Evolutionary conservation across 2,888 invertebrate species (phyloP).

Genomic region (Rutpela maculata): DNA sequence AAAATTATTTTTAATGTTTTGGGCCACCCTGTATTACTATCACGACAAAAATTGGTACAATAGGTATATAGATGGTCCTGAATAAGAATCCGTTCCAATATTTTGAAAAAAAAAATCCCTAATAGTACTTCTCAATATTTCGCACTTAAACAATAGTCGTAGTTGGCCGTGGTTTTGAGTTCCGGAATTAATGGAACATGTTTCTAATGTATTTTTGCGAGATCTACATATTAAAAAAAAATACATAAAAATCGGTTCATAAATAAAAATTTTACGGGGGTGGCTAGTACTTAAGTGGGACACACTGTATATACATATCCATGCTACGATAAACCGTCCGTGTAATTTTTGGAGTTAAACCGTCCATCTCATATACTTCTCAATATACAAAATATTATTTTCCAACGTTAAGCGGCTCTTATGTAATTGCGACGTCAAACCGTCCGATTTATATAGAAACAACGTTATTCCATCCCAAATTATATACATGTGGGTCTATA

Average conservation of each 20-base stretch:
- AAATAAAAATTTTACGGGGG: neutral
- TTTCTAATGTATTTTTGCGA: neutral
- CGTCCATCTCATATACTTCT: no score
- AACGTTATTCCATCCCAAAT: no score
- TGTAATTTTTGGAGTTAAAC: no score
- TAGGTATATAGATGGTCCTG: neutral
- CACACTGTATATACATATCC: neutral
- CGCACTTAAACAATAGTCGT: neutral
- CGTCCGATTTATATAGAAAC: no score
- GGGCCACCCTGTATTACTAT: conserved; percentile 4
- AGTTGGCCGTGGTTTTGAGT: neutral
- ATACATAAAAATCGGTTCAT: no score
- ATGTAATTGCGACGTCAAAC: no score
- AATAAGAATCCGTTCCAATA: neutral
- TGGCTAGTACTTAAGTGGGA: neutral
- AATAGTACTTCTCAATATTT: neutral
- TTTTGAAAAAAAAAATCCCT: conserved; percentile 1
- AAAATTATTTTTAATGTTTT: neutral
- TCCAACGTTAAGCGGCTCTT: no score
- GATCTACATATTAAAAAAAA: no score
- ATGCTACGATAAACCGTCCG: no score
- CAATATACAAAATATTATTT: no score
- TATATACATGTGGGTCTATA: no score
- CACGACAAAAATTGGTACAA: conserved; percentile 2
- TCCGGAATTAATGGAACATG: neutral